A percentile compares a stretch with the other conserved stretches of the same genome.
These are phyloP conservation scores for Darevskia nairensis DNA, from an alignment of 2,797 vertebrate genomes.

Conservation along the genomic window DNA sequence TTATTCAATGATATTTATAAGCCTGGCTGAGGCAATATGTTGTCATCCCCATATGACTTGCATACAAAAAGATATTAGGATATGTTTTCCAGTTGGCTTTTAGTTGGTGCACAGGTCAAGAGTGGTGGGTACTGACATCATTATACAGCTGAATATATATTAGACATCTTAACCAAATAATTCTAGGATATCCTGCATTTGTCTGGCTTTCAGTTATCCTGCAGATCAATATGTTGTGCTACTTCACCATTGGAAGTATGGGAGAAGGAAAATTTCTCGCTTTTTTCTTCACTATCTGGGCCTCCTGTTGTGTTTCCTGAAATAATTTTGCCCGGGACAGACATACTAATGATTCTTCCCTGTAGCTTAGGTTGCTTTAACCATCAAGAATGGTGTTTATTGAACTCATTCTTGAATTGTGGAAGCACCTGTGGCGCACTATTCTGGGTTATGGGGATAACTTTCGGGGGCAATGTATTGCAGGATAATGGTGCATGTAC, in stretches of 20 bases:
- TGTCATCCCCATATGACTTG: not conserved
- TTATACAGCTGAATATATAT: not conserved
- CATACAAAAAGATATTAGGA: not conserved
- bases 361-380: not conserved
- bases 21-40: not conserved
- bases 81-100: not conserved
- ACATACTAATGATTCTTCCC: not conserved
- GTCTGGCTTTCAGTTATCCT: not conserved
- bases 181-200: not conserved
- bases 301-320: not conserved
- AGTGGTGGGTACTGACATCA: conserved; percentile 11
- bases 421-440: not conserved
- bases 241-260: not conserved
- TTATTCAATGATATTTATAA: not conserved
- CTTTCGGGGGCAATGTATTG: not conserved
- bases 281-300: not conserved
- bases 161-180: not conserved
- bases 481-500: not conserved
- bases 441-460: too few relatives aligned
- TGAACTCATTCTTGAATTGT: not conserved
- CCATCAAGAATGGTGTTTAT: not conserved
- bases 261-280: not conserved
- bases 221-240: not conserved
- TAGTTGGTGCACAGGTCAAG: not conserved
- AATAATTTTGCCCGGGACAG: not conserved